These are phyloP conservation scores for Setophaga coronata DNA, from an alignment of 2,113 vertebrate genomes.

Conservation along the genomic window DNA sequence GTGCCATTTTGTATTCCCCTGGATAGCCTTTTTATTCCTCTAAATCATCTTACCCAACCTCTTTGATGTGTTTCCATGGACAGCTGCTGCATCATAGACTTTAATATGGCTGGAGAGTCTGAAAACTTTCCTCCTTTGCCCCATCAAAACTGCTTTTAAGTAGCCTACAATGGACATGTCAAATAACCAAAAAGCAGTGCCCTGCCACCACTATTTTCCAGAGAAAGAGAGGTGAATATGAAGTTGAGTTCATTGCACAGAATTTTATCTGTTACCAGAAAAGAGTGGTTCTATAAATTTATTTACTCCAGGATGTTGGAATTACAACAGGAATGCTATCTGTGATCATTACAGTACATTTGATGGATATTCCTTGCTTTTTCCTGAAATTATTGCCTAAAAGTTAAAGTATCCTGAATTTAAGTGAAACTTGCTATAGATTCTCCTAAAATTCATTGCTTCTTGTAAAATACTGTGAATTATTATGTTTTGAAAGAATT, in stretches of 20 bases:
- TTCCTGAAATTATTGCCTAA: neutral
- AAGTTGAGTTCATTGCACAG: neutral
- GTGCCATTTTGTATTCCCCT: neutral
- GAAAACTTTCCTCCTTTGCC: neutral
- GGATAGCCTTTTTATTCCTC: neutral
- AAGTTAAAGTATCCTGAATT: neutral
- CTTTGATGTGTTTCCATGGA: neutral
- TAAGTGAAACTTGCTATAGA: neutral
- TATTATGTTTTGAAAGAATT: neutral
- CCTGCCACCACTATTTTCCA: neutral
- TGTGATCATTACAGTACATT: neutral
- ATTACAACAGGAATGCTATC: neutral
- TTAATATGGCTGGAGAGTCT: neutral
- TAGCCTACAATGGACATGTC: neutral
- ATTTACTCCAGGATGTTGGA: neutral
- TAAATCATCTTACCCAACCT: no score
- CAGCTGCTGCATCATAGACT: neutral
- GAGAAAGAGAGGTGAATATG: neutral
- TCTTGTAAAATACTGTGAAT: neutral
- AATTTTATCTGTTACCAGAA: neutral
- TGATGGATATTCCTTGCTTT: neutral
- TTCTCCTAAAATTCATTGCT: neutral
- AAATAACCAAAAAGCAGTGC: neutral
- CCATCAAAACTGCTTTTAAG: neutral
- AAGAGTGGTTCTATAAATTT: neutral